A percentile compares a stretch with the other conserved stretches of the same genome.
Conservation (phyloP, 2,888 invertebrate species). For the Lasioglossum figueresi region DNA sequence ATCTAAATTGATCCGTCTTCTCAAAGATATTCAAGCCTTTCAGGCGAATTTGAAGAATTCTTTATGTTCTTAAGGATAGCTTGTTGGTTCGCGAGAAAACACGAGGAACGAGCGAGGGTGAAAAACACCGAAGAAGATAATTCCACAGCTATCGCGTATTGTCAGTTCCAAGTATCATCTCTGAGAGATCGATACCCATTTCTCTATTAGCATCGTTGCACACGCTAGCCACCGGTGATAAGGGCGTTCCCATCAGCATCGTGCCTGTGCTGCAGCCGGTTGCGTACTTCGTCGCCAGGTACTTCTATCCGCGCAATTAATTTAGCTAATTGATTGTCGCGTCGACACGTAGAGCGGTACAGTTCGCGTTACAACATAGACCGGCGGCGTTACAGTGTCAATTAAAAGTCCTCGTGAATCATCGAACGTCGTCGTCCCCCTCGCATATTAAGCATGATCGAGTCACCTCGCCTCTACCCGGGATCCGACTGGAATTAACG, state of each 20-base stretch:
- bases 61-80: not conserved
- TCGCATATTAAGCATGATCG: conserved; percentile 33
- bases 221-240: not conserved
- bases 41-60: not conserved
- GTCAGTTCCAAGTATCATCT: not conserved
- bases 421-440: conserved; percentile 36
- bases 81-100: not conserved
- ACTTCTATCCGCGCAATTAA: conserved; percentile 51
- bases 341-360: conserved; percentile 32
- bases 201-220: not conserved
- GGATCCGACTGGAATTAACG: not conserved
- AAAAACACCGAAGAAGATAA: not conserved
- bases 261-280: conserved; percentile 14
- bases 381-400: conserved; percentile 36
- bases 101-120: not conserved
- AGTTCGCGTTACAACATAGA: conserved; percentile 38
- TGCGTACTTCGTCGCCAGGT: conserved; percentile 39
- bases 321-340: conserved; percentile 50
- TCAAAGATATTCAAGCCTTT: not conserved
- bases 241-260: not conserved
- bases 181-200: not conserved
- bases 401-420: conserved; percentile 57
- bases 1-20: not conserved
- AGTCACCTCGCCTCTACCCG: not conserved
- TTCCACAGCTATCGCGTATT: not conserved